These are phyloP conservation scores for Excalfactoria chinensis DNA, from an alignment of 2,113 vertebrate species.

Conservation along the genomic window DNA sequence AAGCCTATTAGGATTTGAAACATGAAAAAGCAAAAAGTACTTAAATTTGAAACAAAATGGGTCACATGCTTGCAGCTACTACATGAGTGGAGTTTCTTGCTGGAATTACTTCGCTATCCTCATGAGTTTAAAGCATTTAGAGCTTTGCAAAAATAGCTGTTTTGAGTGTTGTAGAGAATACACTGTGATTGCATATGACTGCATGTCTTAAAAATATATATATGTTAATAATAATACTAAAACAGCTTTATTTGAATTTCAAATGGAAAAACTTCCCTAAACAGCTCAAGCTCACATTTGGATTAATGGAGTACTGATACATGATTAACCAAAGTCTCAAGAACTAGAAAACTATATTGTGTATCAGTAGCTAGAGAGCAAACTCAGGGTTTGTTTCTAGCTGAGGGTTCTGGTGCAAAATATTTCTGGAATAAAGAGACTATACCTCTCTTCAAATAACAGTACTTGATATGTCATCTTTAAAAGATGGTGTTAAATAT, in stretches of 20 bases:
- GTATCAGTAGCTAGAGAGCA: slow-evolving; percentile 32
- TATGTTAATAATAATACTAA: not conserved
- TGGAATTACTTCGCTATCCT: slow-evolving; percentile 7
- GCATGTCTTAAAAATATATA: slow-evolving; percentile 34
- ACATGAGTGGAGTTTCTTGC: not conserved
- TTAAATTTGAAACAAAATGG: not conserved
- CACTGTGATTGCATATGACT: slow-evolving; percentile 62
- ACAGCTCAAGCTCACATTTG: slow-evolving; percentile 4
- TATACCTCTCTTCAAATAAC: slow-evolving; percentile 45
- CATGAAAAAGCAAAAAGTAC: not conserved
- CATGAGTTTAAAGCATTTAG: slow-evolving; percentile 10
- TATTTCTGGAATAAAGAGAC: slow-evolving; percentile 42
- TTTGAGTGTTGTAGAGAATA: slow-evolving; percentile 36
- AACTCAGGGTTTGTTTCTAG: slow-evolving; percentile 24
- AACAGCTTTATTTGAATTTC: slow-evolving; percentile 54
- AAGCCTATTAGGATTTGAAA: not conserved
- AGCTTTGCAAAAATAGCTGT: slow-evolving; percentile 35
- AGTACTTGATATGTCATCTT: slow-evolving; percentile 57
- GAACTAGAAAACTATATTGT: slow-evolving; percentile 25
- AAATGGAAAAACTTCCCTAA: slow-evolving; percentile 26
- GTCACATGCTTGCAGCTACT: not conserved
- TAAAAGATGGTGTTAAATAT: slow-evolving; percentile 62
- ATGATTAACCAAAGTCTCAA: slow-evolving; percentile 31
- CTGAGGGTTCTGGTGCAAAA: slow-evolving; percentile 38
- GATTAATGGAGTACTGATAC: not conserved